Conservation (phyloP, 2,888 invertebrate genomes). For the Acrobasis suavella region DNA sequence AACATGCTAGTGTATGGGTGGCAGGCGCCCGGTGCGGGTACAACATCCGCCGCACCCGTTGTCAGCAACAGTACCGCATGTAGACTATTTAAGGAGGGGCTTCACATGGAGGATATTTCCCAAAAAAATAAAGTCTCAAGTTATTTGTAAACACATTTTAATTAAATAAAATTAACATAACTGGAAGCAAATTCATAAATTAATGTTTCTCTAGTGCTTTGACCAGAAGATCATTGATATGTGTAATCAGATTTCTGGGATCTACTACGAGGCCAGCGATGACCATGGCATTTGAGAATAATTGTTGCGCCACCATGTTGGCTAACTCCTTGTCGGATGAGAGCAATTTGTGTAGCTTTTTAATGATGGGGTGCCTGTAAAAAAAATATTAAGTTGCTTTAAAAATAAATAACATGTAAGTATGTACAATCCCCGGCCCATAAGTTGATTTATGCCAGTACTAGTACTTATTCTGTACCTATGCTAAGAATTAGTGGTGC, state of each 20-base stretch:
- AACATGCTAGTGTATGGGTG: too few relatives aligned
- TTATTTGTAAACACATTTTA: not conserved
- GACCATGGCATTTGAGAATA: conserved; percentile 97
- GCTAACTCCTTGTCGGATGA: conserved; percentile 90
- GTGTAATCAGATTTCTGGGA: conserved; percentile 90
- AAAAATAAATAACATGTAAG: too few relatives aligned
- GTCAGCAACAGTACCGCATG: too few relatives aligned
- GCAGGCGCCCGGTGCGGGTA: too few relatives aligned
- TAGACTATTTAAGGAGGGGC: too few relatives aligned
- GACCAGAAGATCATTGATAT: conserved; percentile 93
- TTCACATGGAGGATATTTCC: too few relatives aligned
- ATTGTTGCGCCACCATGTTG: conserved; percentile 91
- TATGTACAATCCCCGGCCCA: too few relatives aligned
- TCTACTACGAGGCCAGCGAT: conserved; percentile 97
- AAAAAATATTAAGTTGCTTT: not conserved
- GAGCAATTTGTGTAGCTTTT: conserved; percentile 90
- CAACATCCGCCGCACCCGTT: too few relatives aligned
- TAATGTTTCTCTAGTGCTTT: conserved; percentile 90
- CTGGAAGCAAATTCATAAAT: conserved; percentile 25
- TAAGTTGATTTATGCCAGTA: too few relatives aligned
- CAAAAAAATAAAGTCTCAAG: too few relatives aligned
- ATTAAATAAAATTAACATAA: conserved; percentile 11
- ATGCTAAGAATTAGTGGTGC: too few relatives aligned
- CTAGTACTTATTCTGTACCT: too few relatives aligned
- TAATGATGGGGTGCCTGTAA: conserved; percentile 93